Percentiles rank a stretch among this genome's conserved stretches.
Evolutionary conservation across 2,888 invertebrate species (phyloP).

Genomic region (Drepanosiphum platanoidis): DNA sequence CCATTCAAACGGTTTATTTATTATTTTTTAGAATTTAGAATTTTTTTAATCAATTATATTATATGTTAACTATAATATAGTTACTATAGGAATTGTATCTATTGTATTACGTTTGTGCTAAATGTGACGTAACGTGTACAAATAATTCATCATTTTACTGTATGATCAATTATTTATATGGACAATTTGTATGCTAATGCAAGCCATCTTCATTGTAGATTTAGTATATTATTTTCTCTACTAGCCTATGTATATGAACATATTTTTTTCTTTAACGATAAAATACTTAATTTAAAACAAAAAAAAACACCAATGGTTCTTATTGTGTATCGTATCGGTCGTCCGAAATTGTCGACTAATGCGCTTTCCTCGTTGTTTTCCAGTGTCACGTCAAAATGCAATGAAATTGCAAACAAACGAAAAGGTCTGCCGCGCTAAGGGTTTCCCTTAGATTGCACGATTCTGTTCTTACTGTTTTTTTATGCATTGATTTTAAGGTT

Average conservation of each 20-base stretch:
- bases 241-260: constrained; percentile 61
- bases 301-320: neutral
- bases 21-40: constrained; percentile 46
- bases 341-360: too few species aligned
- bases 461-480: too few species aligned
- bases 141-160: constrained; percentile 48
- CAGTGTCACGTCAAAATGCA: too few species aligned
- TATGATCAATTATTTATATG: constrained; percentile 56
- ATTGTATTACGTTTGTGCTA: neutral
- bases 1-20: constrained; percentile 30
- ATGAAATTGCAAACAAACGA: too few species aligned
- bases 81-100: constrained; percentile 52
- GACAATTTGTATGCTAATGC: constrained; percentile 52
- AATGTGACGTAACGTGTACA: neutral
- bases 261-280: constrained; percentile 54
- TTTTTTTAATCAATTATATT: constrained; percentile 37
- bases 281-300: constrained; percentile 59
- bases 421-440: too few species aligned
- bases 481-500: too few species aligned
- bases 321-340: too few species aligned
- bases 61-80: constrained; percentile 59
- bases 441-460: too few species aligned
- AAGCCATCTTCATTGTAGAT: constrained; percentile 61
- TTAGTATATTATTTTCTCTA: constrained; percentile 61
- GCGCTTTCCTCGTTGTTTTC: too few species aligned